Base-by-base conservation (phyloP, 2,888 invertebrate genomes). In the Abrostola triplasia region DNA sequence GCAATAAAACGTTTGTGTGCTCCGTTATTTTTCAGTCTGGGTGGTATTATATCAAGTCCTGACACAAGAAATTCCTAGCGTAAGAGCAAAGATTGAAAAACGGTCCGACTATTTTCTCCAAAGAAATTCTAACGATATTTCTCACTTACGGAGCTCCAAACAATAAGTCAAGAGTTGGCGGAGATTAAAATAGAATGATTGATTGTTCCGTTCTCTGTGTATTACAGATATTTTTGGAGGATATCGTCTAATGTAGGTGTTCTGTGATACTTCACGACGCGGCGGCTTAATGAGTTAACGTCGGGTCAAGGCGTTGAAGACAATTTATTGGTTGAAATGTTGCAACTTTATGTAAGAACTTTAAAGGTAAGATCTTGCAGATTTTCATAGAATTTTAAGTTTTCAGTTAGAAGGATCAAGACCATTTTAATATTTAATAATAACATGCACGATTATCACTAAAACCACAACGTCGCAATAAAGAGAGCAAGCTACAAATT, bases 181-280 rank as follows among this genome's bases (percentile, higher is more conserved):
- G 24, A 36, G 63, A 54, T 71, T 57, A 50, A 77, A 77, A 74
- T 71, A 80, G 64, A 77, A 74, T 71, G 78, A 74, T 73, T 64
- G 51, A 77, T 77, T 61, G 71, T 77, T 71, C 60, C 58, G 68
- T 59, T 54, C 59, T 35, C 35, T 36, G 36, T 37, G 36, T 59
- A 51, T 48, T 52, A 60, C 56, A 48, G 54, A 69, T 80, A 77
- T 72, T 78, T 69, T 62, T 5, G 57, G 61, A 64, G 13, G 11
- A 64, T 59, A 68, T 66, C 9, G 13, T 53, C 47, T 48, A 77
- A 67, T 57, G 52, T 64, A 47, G 37, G 13, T 49, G 60, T 49
- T 79, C 58, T 65, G 64, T 56, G 42, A 67, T 59, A n/a, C 10
- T 70, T 77, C 61, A 64, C 47, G 11, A 36, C 24, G 24, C 24